Conservation (phyloP, 2,888 invertebrate species). For the Alcis repandata region DNA sequence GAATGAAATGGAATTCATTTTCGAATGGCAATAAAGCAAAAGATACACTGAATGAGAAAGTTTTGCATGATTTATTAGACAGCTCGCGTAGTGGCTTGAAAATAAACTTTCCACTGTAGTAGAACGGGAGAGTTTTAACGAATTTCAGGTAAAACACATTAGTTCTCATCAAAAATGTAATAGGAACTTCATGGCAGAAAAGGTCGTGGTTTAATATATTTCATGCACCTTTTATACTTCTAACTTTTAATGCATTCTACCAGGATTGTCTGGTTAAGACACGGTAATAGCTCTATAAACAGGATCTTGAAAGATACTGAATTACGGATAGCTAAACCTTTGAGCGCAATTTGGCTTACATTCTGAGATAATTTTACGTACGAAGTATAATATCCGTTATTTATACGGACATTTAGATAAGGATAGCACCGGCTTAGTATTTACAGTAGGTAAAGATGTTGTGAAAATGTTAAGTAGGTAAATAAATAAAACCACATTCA, state of each 20-base stretch:
- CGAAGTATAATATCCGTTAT: too few relatives aligned
- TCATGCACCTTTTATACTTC: neutral
- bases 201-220: constrained; percentile 11
- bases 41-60: constrained; percentile 23
- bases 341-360: too few relatives aligned
- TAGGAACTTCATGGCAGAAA: constrained; percentile 20
- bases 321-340: too few relatives aligned
- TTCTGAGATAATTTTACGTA: too few relatives aligned
- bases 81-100: constrained; percentile 28
- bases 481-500: too few relatives aligned
- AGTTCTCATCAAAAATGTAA: constrained; percentile 32
- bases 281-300: too few relatives aligned
- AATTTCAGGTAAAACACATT: constrained; percentile 17
- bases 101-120: constrained; percentile 20
- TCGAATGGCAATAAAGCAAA: constrained; percentile 12
- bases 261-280: too few relatives aligned
- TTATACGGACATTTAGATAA: too few relatives aligned
- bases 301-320: too few relatives aligned
- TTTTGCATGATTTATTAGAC: constrained; percentile 38
- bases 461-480: too few relatives aligned
- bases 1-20: constrained; percentile 8
- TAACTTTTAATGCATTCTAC: neutral
- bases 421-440: too few relatives aligned
- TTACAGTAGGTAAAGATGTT: too few relatives aligned
- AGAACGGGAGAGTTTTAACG: neutral